Evolutionary conservation across 2,888 invertebrate species (phyloP), one percentile per base, ranked within the genome.

Genomic region (Artemia sinica): DNA sequence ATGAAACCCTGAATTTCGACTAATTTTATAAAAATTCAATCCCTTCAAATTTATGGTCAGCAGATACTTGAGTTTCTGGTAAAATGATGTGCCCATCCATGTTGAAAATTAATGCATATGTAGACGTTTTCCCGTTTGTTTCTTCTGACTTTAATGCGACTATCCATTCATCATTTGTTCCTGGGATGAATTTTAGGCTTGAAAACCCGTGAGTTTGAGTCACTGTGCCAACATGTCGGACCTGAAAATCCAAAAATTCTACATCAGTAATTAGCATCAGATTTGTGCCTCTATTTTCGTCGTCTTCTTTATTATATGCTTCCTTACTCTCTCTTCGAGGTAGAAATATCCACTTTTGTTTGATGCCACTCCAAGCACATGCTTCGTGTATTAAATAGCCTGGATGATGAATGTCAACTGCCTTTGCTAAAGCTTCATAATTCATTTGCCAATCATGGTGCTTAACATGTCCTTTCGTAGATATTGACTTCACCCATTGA

Each of bases 381-480:
- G 94, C 90, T 77, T 98, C 97, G 75, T 97, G 96, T 73, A 97
- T 93, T 87, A 97, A 89, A 77, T 97, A 98, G 0, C 96, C 95
- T 1, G 97, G 97, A 84, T 88, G 91, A 69, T 85, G 80, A 72
- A 92, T 91, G 10, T 86, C 86, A 1, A 90, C 83, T 13, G 86
- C 81, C 73, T 82, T 82, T 50, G 95, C 82, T 67, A 98, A 76
- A 51, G 84, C 81, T 73, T 82, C 79, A 75, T 82, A 83, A 58
- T 79, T 76, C 7, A 76, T 73, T 48, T 78, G 78, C 84, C 84
- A 85, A 74, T 84, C 79, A 69, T 81, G 75, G 74, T 83, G 83
- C 68, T 77, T 77, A 73, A 91, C 88, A 80, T 89, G 87, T 67
- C 97, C 97, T 71, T 81, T 81, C 0, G 85, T 82, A 67, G 86